phyloP scores from a whole-genome alignment of 2,888 invertebrate species.

The Drosophila cognata region DNA sequence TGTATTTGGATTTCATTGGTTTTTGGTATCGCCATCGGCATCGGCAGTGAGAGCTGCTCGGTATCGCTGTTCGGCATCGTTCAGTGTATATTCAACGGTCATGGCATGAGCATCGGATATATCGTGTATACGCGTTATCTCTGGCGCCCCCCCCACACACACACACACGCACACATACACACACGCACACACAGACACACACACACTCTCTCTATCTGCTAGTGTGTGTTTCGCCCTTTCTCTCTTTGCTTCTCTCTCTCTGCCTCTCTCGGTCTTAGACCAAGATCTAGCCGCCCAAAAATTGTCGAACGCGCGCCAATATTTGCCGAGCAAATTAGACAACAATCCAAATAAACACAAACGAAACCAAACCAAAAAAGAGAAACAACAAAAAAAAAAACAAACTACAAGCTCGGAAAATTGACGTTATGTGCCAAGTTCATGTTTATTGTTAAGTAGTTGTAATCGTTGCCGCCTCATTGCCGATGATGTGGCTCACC shows the following conservation, averaged over 20 bases:
- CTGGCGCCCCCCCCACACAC: conserved; percentile 7
- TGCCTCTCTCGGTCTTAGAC: background rate
- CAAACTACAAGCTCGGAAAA: background rate
- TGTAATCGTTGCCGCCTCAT: conserved; percentile 24
- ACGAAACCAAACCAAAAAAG: background rate
- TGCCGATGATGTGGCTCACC: conserved; percentile 66
- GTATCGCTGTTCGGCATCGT: conserved; percentile 39
- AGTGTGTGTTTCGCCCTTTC: background rate
- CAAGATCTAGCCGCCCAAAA: conserved; percentile 17
- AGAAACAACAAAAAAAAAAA: background rate
- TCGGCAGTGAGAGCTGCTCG: conserved; percentile 9
- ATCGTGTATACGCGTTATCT: conserved; percentile 52
- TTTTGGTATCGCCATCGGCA: conserved; percentile 20
- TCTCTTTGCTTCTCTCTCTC: background rate
- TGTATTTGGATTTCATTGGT: conserved; percentile 5
- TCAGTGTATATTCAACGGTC: conserved; percentile 70
- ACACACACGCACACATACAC: background rate
- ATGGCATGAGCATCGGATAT: conserved; percentile 70
- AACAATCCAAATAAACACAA: conserved; percentile 7
- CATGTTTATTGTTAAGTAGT: conserved; percentile 16
- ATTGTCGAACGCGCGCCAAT: conserved; percentile 22
- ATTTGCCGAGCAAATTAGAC: conserved; percentile 14
- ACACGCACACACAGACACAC: no score
- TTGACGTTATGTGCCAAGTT: conserved; percentile 14
- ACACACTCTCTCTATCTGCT: background rate